These are phyloP conservation scores for Dryobates pubescens DNA, from an alignment of 2,797 vertebrate species.

Conservation along the genomic window DNA sequence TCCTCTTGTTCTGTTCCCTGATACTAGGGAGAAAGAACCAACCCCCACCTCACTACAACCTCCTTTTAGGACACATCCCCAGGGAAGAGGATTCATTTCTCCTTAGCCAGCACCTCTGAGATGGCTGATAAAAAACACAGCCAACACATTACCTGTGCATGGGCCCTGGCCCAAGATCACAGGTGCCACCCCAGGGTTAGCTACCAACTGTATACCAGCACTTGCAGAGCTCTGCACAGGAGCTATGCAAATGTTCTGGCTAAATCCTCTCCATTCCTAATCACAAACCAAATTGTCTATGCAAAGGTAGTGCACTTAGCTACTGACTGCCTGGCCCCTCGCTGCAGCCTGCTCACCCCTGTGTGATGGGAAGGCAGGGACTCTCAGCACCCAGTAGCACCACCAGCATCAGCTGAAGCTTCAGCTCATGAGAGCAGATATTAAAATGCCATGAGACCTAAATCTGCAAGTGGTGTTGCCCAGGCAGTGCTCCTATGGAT, in stretches of 20 bases:
- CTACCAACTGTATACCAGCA: rapidly evolving
- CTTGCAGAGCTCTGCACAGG: neutral
- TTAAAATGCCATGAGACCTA: neutral
- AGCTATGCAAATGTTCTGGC: slow-evolving; percentile 34
- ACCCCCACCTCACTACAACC: too few relatives aligned
- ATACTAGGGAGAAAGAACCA: too few relatives aligned
- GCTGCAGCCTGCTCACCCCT: neutral
- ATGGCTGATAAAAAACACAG: neutral
- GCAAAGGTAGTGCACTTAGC: neutral
- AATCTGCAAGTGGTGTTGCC: neutral
- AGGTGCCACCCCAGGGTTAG: rapidly evolving
- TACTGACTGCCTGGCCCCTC: neutral
- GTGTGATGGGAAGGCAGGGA: neutral
- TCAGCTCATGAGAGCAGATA: neutral
- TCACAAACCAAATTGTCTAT: neutral
- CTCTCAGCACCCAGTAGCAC: neutral
- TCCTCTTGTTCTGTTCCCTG: too few relatives aligned
- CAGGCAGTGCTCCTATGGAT: neutral
- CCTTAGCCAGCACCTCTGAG: neutral
- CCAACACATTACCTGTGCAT: rapidly evolving
- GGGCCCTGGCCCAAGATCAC: too few relatives aligned
- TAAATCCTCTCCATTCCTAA: neutral
- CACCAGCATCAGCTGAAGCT: neutral
- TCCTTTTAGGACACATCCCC: rapidly evolving
- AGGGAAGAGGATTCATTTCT: neutral